These are phyloP conservation scores for Mantis religiosa DNA, from an alignment of 2,888 invertebrate species.

Conservation along the genomic window DNA sequence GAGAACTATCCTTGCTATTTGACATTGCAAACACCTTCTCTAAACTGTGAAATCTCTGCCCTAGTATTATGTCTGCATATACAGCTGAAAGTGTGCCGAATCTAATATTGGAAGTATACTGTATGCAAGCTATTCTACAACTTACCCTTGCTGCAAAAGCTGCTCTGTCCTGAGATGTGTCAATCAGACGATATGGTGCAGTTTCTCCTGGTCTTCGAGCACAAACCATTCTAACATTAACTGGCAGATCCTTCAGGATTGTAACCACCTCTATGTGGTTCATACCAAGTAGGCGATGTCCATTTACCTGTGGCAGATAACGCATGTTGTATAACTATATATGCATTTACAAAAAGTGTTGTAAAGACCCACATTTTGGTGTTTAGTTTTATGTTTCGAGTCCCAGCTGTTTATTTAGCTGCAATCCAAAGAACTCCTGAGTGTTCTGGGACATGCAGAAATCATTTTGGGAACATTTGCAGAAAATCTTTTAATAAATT, in stretches of 20 bases:
- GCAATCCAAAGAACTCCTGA: too few species aligned
- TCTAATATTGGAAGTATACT: neutral
- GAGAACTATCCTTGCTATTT: too few species aligned
- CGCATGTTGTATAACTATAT: too few species aligned
- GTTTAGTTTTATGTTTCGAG: too few species aligned
- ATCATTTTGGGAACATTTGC: too few species aligned
- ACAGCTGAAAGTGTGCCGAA: too few species aligned
- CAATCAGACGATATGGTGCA: conserved; percentile 62
- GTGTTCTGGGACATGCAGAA: too few species aligned
- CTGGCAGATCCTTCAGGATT: conserved; percentile 85
- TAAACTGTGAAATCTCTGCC: neutral
- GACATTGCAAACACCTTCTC: too few species aligned
- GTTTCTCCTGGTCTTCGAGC: conserved; percentile 60
- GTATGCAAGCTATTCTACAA: conserved; percentile 17
- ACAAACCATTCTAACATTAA: conserved; percentile 88
- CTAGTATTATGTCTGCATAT: neutral
- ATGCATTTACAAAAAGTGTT: too few species aligned
- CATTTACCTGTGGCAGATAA: conserved; percentile 69
- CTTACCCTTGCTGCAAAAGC: conserved; percentile 70
- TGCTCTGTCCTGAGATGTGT: conserved; percentile 72
- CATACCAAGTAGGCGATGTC: conserved; percentile 81
- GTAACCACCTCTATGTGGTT: conserved; percentile 93
- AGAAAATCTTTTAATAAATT: too few species aligned
- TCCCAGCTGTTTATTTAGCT: too few species aligned
- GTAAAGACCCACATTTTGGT: too few species aligned